These are phyloP conservation scores for Microcebus jonahi DNA, from an alignment of 2,113 vertebrate species.

Conservation along the genomic window DNA sequence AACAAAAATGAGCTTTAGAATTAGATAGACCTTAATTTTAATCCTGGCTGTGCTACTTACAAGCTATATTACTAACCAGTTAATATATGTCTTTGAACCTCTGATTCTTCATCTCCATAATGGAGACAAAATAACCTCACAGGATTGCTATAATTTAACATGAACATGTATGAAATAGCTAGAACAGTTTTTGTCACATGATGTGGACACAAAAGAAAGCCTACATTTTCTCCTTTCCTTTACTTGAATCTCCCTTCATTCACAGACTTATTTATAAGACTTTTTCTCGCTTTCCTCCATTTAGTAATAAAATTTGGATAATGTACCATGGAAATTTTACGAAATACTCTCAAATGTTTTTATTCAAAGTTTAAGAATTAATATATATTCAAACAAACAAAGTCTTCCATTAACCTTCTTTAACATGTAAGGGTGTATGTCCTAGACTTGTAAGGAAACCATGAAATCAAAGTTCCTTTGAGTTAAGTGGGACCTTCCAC, in stretches of 20 bases:
- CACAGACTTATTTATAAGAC: slow-evolving; percentile 42
- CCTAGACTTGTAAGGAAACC: background rate
- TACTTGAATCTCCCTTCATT: slow-evolving; percentile 19
- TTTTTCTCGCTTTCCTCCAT: slow-evolving; percentile 28
- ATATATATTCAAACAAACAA: slow-evolving; percentile 39
- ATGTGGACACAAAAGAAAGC: slow-evolving; percentile 33
- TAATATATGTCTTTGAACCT: slow-evolving; percentile 35
- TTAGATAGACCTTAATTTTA: slow-evolving; percentile 30
- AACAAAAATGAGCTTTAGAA: slow-evolving; percentile 1
- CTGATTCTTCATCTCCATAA: background rate
- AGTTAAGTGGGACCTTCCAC: background rate
- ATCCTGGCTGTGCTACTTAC: background rate
- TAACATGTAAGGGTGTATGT: background rate
- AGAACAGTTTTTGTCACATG: slow-evolving; percentile 43
- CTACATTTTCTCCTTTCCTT: slow-evolving; percentile 40
- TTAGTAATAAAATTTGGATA: slow-evolving; percentile 54
- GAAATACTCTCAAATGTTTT: slow-evolving; percentile 21
- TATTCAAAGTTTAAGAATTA: slow-evolving; percentile 43
- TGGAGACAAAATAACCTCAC: slow-evolving; percentile 25
- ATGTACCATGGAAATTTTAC: slow-evolving; percentile 1
- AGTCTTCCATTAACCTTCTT: slow-evolving; percentile 23
- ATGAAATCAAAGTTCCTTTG: background rate
- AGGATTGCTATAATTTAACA: background rate
- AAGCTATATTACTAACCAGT: background rate
- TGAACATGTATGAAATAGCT: slow-evolving; percentile 29